Conservation (phyloP, 1,140 invertebrate genomes). For the Drosophila tropicalis region DNA sequence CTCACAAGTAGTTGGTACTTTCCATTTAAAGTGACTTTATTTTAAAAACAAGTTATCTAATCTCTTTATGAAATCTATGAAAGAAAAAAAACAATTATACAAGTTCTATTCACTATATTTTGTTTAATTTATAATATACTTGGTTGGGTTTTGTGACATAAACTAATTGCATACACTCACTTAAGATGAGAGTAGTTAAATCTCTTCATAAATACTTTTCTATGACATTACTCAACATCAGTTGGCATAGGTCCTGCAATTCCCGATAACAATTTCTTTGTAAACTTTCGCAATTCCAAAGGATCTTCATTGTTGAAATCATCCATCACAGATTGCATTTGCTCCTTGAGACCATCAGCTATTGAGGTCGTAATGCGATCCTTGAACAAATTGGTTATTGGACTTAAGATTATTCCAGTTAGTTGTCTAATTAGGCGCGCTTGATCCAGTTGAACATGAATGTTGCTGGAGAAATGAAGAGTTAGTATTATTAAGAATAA, state of each 20-base stretch:
- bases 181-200: neutral
- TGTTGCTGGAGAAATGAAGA: slow-evolving; percentile 53
- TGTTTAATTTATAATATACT: neutral
- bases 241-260: slow-evolving; percentile 41
- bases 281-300: slow-evolving; percentile 64
- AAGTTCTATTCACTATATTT: neutral
- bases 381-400: slow-evolving; percentile 75
- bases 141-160: neutral
- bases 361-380: slow-evolving; percentile 76
- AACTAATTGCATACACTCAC: slow-evolving; percentile 2
- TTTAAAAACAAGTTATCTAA: too few relatives aligned
- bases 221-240: neutral
- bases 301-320: slow-evolving; percentile 77
- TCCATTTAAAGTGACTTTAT: too few relatives aligned
- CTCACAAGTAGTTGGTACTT: too few relatives aligned
- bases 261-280: slow-evolving; percentile 64
- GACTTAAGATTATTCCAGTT: slow-evolving; percentile 71
- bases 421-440: slow-evolving; percentile 61
- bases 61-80: neutral
- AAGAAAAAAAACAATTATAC: neutral
- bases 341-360: slow-evolving; percentile 70
- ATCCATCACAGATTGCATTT: slow-evolving; percentile 74
- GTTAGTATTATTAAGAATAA: neutral
- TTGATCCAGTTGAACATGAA: slow-evolving; percentile 73
- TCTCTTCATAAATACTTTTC: neutral